A percentile compares a stretch with the other conserved stretches of the same genome.
These are phyloP conservation scores for Taeniopygia guttata DNA, from an alignment of 2,797 vertebrate genomes.

Conservation along the genomic window DNA sequence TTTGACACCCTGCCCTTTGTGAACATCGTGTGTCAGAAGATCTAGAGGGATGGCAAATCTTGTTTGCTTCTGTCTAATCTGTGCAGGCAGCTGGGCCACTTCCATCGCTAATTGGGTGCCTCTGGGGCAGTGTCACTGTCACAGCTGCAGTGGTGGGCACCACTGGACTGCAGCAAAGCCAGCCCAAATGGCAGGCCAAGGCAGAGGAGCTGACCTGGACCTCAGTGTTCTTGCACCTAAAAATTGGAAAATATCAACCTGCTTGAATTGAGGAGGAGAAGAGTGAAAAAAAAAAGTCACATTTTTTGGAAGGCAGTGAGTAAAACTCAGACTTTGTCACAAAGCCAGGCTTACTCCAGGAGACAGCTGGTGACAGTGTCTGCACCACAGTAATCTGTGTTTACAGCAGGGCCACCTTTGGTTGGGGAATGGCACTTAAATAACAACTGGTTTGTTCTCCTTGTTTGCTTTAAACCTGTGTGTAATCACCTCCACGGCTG, in stretches of 20 bases:
- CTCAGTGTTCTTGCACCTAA: neutral
- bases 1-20: conserved; percentile 41
- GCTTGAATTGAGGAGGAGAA: neutral
- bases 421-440: neutral
- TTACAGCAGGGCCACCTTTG: neutral
- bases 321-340: neutral
- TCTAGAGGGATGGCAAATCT: conserved; percentile 47
- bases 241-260: neutral
- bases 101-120: neutral
- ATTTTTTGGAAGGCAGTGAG: neutral
- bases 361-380: neutral
- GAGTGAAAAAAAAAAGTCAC: neutral
- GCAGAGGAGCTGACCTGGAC: neutral
- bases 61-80: conserved; percentile 30
- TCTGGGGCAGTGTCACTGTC: neutral
- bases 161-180: neutral
- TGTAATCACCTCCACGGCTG: neutral
- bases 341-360: neutral
- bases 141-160: neutral
- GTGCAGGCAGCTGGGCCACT: conserved; percentile 35
- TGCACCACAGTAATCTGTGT: neutral
- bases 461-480: neutral
- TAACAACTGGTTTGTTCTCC: neutral
- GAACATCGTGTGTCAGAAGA: conserved; percentile 11
- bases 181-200: neutral